Evolutionary conservation across 1,140 invertebrate genomes (phyloP), one percentile per base, ranked within the genome.

Genomic region (Scaptomyza graminum): DNA sequence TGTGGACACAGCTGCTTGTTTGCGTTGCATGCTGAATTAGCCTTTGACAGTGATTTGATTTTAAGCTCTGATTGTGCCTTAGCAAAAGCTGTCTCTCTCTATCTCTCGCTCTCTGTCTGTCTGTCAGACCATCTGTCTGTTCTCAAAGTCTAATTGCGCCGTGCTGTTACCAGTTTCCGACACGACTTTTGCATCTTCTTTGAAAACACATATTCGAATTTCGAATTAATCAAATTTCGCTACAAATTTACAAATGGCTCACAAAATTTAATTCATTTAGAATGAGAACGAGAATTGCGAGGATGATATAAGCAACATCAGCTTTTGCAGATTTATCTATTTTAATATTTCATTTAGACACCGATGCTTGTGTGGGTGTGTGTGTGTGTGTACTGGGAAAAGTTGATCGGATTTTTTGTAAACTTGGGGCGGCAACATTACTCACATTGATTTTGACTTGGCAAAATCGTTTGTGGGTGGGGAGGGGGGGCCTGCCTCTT

Each of bases 41-140:
- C 31, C 49, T 55, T 43, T 74, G 74, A 68, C 74, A 74, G 64
- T 71, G 73, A 75, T 75, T 65, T 63, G 65, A 74, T 74, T 69
- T 69, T 59, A 63, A 47, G 67, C 67, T 65, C 18, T 37, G 55
- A 44, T 74, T 63, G 43, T 13, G 46, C 7, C 60, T 62, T 34
- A 50, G 18, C 37, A 39, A 39, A 12, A 3, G 0, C 37, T n/a
- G 3, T 39, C 12, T 5, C 37, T n/a, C n/a, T n/a, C n/a, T n/a
- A n/a, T n/a, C n/a, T n/a, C n/a, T n/a, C n/a, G n/a, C 12, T 5
- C 37, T n/a, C 37, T n/a, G 3, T 39, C 12, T 5, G 12, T n/a
- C 37, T 39, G 3, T 39, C 12, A 1, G 8, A 9, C 34, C 8
- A 4, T 18, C 11, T 39, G 18, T 49, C 13, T 18, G 7, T 11